phyloP scores from a whole-genome alignment of 1,140 invertebrate genomes.

The Eubasilissa regina region DNA sequence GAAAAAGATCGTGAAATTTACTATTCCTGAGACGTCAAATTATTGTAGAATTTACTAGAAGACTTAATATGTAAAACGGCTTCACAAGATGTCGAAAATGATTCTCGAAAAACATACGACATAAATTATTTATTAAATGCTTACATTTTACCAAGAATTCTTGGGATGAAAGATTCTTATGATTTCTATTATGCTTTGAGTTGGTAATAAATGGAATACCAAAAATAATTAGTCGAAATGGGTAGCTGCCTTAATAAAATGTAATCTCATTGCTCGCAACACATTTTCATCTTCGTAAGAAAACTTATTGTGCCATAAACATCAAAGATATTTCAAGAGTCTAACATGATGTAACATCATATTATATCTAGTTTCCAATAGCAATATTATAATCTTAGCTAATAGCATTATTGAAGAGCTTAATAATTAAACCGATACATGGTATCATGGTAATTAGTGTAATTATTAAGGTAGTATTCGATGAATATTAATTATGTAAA shows the following conservation, averaged over 20 bases:
- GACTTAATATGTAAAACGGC: too few species aligned
- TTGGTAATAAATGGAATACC: background rate
- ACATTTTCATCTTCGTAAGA: background rate
- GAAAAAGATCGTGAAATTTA: too few species aligned
- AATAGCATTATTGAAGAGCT: constrained; percentile 1
- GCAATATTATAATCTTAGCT: background rate
- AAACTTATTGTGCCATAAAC: background rate
- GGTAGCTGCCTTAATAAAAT: too few species aligned
- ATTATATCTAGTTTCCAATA: background rate
- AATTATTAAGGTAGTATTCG: background rate
- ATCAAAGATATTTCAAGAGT: background rate
- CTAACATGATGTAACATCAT: background rate
- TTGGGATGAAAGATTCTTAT: too few species aligned
- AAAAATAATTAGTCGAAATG: background rate
- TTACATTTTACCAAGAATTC: too few species aligned
- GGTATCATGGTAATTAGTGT: background rate
- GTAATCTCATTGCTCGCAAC: background rate
- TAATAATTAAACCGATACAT: constrained; percentile 19
- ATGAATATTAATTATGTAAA: constrained; percentile 1
- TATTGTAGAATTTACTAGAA: too few species aligned
- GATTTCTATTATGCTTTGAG: background rate
- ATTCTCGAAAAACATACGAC: too few species aligned
- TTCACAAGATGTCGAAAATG: too few species aligned
- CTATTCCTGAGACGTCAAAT: too few species aligned
- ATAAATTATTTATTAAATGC: too few species aligned